phyloP scores from a whole-genome alignment of 2,113 vertebrate genomes.

The Catharus minimus region DNA sequence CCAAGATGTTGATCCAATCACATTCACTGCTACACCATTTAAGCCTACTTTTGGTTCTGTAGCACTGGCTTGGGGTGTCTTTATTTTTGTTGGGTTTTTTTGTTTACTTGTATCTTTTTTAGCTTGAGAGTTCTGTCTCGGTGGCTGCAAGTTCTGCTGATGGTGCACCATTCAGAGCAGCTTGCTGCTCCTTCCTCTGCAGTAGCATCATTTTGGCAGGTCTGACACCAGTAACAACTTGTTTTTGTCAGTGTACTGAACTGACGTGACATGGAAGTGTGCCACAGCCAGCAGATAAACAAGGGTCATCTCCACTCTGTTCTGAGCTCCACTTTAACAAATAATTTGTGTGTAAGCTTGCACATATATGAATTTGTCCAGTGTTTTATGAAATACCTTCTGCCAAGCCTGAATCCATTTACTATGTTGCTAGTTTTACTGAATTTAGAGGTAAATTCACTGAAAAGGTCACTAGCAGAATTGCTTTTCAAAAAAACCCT shows the following conservation, averaged over 20 bases:
- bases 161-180: conserved; percentile 1
- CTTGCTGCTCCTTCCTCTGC: conserved; percentile 15
- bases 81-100: background rate
- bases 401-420: background rate
- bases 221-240: conserved; percentile 55
- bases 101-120: background rate
- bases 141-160: conserved; percentile 29
- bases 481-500: background rate
- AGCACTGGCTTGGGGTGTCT: background rate
- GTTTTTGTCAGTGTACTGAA: conserved; percentile 44
- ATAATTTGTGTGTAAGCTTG: background rate
- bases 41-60: background rate
- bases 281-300: conserved; percentile 11
- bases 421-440: background rate
- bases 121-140: background rate
- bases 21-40: background rate
- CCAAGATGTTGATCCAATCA: background rate
- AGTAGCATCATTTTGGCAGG: conserved; percentile 26
- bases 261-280: conserved; percentile 21
- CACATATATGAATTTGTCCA: background rate
- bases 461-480: conserved; percentile 29
- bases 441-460: conserved; percentile 20
- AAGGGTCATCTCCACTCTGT: background rate
- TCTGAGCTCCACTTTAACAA: background rate
- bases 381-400: background rate